Evolutionary conservation across 1,140 invertebrate species (phyloP), one percentile per base, ranked within the genome.

Genomic region (Catajapyx aquilonaris): DNA sequence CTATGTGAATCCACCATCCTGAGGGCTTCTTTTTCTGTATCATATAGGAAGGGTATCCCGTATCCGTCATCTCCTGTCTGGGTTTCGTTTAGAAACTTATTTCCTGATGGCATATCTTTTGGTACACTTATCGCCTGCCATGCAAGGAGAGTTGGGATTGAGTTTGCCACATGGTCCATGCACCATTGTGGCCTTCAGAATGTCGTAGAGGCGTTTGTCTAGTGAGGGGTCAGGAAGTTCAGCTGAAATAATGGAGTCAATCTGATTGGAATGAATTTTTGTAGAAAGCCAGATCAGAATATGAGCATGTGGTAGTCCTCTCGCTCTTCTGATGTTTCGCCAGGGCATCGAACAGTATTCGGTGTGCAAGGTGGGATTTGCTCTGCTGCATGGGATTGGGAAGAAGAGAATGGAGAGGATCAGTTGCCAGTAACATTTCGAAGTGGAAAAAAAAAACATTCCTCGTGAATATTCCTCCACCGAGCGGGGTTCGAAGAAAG

Each of bases 101-200:
- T n/a, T n/a, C n/a, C n/a, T n/a, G n/a, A n/a, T 36, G 20, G 59
- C 56, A 46, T 44, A 64, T 15, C 31, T 23, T 46, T 66, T 64
- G 0, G 52, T 45, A 45, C 61, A 65, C 35, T 54, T 56, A 20
- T 52, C 54, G 38, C 60, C 49, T 19, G 31, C 35, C 60, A 64
- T 64, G 46, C 64, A 65, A 4, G 58, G 59, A 37, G 57, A 60
- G 39, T 47, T 46, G 13, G 4, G 43, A 44, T 66, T 67, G 0
- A 56, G 25, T 20, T 21, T 4, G 20, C 59, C 64, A 51, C 61
- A 68, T 34, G 62, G 64, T 15, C 63, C 62, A 56, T 68, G 62
- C 41, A 65, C 60, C 63, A 65, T 64, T 55, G 16, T 62, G 45
- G 41, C 56, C 47, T 19, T 55, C 51, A 53, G 48, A 51, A 18